Evolutionary conservation across 2,113 vertebrate genomes (phyloP).

Genomic region (Dinomys branickii): DNA sequence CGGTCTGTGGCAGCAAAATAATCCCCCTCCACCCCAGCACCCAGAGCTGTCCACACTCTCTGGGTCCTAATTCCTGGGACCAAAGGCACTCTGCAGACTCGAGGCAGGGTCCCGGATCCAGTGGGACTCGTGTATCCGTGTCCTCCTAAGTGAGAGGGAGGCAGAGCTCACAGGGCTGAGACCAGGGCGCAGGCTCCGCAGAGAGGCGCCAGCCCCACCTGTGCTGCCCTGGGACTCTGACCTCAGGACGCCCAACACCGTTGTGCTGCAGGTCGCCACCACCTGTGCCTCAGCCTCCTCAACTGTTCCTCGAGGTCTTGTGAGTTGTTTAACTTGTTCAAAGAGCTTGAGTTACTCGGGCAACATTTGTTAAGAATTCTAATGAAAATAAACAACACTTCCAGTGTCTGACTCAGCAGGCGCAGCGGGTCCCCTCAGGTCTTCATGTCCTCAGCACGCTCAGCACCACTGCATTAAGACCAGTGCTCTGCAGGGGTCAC

Average conservation of each 20-base stretch:
- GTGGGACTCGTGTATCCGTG: fast-evolving
- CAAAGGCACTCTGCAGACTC: background rate
- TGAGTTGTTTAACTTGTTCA: background rate
- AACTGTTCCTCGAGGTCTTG: background rate
- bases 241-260: no score
- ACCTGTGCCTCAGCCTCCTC: background rate
- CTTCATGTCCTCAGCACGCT: background rate
- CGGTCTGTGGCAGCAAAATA: no score
- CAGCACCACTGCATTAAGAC: no score
- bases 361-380: background rate
- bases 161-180: no score
- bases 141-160: background rate
- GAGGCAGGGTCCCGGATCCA: background rate
- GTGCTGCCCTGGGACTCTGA: no score
- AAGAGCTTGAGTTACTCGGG: background rate
- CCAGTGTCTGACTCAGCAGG: background rate
- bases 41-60: background rate
- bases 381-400: background rate
- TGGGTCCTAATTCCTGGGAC: background rate
- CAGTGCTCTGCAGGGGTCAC: fast-evolving
- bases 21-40: fast-evolving
- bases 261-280: no score
- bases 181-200: no score
- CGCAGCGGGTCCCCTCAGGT: fast-evolving
- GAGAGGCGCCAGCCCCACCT: no score